Evolutionary conservation across 2,888 invertebrate species (phyloP), one percentile per base, ranked within the genome.

Genomic region (Agonum fuliginosum): DNA sequence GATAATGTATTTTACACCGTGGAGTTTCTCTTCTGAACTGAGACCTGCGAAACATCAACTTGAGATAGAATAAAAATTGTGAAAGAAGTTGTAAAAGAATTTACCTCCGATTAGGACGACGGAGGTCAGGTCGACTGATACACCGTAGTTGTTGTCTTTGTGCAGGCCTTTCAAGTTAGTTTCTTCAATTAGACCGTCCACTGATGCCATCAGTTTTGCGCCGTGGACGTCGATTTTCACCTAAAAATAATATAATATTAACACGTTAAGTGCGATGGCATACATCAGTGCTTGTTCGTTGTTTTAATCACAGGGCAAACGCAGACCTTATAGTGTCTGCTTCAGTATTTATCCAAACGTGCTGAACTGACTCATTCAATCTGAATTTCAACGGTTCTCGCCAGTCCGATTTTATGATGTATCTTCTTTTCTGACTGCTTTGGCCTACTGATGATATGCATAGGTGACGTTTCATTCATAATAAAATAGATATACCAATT

Each of bases 1-100:
- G 82, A 96, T 96, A 78, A 96, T 95, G 85, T 96, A 97, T 87
- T 96, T 96, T 0, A 96, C 95, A 74, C 96, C 96, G 84, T 96
- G 94, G 22, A 95, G 89, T 85, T 94, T 92, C 86, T 96, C 96
- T 87, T 95, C 95, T 0, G 95, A 95, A 83, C 96, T 96, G 80
- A 96, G 88, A 83, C 95, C 95, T 94, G 83, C 43, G 84, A 82
- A 69, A 67, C 54, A 71, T 48, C 27, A 70, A 27, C 17, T 51
- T 71, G 48, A 71, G 62, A 24, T 74, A 46, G 17, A 73, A 34
- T 51, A 19, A 70, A 14, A 34, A 37, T 24, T 58, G 41, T 58
- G 41, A 58, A 58, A 10, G 10, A 30, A 30, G 14, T 8, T 5
- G 17, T 30, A 6, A 10, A 12, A 17, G 58, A 77, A 41, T 48